A percentile compares a stretch with the other conserved stretches of the same genome.
phyloP scores from a whole-genome alignment of 2,113 vertebrate genomes.

The Charadrius vociferus region DNA sequence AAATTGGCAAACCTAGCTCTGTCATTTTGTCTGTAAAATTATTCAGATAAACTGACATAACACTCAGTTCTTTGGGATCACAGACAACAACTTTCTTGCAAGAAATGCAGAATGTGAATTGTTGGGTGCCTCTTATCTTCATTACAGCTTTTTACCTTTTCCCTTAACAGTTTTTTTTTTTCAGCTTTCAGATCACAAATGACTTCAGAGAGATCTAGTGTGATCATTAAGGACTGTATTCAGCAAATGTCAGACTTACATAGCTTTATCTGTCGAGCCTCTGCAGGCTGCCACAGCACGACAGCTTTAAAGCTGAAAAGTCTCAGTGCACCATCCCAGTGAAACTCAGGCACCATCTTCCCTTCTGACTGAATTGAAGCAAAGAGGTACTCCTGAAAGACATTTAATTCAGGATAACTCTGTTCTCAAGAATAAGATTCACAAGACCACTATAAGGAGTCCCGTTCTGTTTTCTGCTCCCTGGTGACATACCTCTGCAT shows the following conservation, averaged over 20 bases:
- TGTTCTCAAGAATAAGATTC: background rate
- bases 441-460: background rate
- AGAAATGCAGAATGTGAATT: background rate
- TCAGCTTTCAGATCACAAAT: constrained; percentile 18
- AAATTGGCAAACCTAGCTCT: background rate
- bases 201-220: constrained; percentile 6
- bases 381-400: background rate
- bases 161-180: background rate
- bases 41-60: constrained; percentile 1
- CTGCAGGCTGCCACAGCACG: background rate
- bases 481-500: background rate
- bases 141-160: constrained; percentile 9
- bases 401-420: background rate
- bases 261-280: background rate
- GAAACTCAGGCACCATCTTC: background rate
- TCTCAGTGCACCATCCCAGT: background rate
- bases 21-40: constrained; percentile 32
- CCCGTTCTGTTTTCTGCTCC: background rate
- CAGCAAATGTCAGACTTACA: constrained; percentile 28
- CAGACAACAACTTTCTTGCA: background rate
- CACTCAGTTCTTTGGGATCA: background rate
- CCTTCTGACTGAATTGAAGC: background rate
- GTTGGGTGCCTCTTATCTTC: background rate
- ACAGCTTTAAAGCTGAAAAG: background rate
- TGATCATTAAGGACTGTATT: constrained; percentile 40